phyloP scores from a whole-genome alignment of 2,113 vertebrate genomes.

The Corydoras maculifer region DNA sequence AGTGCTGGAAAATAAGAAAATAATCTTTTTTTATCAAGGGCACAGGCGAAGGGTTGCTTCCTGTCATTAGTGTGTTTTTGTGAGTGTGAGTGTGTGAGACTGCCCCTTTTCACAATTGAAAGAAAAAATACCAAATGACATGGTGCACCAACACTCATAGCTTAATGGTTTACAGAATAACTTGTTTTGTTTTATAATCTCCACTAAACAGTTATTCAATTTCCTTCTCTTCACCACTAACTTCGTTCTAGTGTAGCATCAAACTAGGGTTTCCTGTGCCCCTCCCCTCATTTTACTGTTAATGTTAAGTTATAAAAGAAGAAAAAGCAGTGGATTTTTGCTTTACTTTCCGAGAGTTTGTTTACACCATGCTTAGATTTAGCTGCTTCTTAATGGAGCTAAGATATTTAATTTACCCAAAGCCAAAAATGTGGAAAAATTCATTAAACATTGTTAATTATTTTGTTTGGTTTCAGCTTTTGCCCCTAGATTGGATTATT shows the following conservation, averaged over 20 bases:
- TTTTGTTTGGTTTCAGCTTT: too few relatives aligned
- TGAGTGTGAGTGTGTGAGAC: constrained; percentile 3
- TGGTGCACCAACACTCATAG: neutral
- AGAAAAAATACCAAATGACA: neutral
- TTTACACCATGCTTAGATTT: too few relatives aligned
- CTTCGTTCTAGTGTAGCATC: neutral
- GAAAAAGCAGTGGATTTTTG: too few relatives aligned
- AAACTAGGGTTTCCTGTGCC: neutral
- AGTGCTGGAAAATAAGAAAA: neutral
- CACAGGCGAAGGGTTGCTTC: neutral
- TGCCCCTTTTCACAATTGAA: neutral
- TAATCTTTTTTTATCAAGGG: constrained; percentile 2
- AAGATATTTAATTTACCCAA: too few relatives aligned
- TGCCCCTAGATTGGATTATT: too few relatives aligned
- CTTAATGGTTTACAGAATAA: neutral
- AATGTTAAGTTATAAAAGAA: neutral
- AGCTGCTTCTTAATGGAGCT: too few relatives aligned
- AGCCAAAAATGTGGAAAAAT: too few relatives aligned
- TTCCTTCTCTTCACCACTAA: neutral
- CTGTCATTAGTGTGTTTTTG: constrained; percentile 16
- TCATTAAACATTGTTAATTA: too few relatives aligned
- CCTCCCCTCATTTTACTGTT: neutral
- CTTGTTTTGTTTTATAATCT: neutral
- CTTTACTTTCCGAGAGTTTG: too few relatives aligned
- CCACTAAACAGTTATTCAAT: neutral